These are phyloP conservation scores for Dryas iulia DNA, from an alignment of 1,140 invertebrate species.

Conservation along the genomic window DNA sequence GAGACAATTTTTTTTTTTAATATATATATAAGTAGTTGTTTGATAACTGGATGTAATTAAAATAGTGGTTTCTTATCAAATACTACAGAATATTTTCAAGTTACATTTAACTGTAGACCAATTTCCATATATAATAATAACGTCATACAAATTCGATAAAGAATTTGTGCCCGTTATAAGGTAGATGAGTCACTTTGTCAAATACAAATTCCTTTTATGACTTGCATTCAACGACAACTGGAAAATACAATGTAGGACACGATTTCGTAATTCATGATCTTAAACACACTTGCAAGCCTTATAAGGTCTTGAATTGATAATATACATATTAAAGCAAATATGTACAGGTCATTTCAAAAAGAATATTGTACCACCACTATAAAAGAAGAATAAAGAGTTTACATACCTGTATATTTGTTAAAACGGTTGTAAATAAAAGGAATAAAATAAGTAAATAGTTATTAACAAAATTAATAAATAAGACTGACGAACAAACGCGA, in stretches of 20 bases:
- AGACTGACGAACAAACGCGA: neutral
- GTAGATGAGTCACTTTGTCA: conserved; percentile 10
- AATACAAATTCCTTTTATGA: conserved; percentile 4
- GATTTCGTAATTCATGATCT: conserved; percentile 16
- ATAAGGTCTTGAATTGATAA: conserved; percentile 48
- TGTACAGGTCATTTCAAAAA: neutral
- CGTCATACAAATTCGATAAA: neutral
- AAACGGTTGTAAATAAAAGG: neutral
- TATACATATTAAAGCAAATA: neutral
- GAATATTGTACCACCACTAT: neutral
- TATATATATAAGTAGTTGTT: neutral
- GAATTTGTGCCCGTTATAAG: conserved; percentile 2
- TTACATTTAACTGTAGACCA: neutral
- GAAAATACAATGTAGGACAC: conserved; percentile 17
- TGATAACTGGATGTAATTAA: neutral
- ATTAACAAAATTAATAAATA: neutral
- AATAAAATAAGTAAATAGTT: neutral
- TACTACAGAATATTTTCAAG: neutral
- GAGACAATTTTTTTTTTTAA: too few species aligned
- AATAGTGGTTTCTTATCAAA: neutral
- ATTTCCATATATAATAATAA: neutral
- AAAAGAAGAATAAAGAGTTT: neutral
- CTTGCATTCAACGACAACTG: neutral
- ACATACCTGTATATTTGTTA: neutral
- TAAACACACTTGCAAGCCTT: conserved; percentile 31